A percentile compares a stretch with the other conserved stretches of the same genome.
phyloP scores from a whole-genome alignment of 2,113 vertebrate species.

The Ictalurus furcatus region DNA sequence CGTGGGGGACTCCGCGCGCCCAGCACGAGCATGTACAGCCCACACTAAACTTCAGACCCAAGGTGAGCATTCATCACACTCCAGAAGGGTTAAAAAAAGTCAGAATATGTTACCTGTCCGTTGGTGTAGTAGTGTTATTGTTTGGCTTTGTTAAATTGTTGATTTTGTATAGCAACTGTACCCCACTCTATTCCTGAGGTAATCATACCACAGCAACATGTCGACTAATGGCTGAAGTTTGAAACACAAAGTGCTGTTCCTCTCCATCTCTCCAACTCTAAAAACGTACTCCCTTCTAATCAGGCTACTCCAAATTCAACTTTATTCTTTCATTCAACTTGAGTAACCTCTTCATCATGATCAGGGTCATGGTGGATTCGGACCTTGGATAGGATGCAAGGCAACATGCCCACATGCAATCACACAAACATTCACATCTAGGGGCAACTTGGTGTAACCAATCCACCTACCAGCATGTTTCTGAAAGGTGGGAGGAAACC shows the following conservation, averaged over 20 bases:
- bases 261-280: background rate
- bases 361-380: background rate
- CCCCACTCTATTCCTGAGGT: background rate
- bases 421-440: background rate
- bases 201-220: background rate
- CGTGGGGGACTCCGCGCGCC: constrained; percentile 95
- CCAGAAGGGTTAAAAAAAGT: no score
- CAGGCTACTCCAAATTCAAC: background rate
- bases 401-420: background rate
- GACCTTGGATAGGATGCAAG: background rate
- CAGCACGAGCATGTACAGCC: constrained; percentile 92
- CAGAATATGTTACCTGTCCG: background rate
- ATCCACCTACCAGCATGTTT: background rate
- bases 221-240: background rate
- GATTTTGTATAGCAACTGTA: background rate
- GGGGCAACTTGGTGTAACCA: background rate
- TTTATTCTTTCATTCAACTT: background rate
- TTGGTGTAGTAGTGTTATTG: background rate
- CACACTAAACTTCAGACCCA: constrained; percentile 92
- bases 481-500: background rate
- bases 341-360: background rate
- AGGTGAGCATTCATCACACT: constrained; percentile 72
- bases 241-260: background rate
- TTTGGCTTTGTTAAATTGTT: background rate
- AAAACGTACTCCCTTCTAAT: no score